Evolutionary conservation across 2,797 vertebrate genomes (phyloP), one percentile per base, ranked within the genome.

Genomic region (Rousettus madagascariensis): DNA sequence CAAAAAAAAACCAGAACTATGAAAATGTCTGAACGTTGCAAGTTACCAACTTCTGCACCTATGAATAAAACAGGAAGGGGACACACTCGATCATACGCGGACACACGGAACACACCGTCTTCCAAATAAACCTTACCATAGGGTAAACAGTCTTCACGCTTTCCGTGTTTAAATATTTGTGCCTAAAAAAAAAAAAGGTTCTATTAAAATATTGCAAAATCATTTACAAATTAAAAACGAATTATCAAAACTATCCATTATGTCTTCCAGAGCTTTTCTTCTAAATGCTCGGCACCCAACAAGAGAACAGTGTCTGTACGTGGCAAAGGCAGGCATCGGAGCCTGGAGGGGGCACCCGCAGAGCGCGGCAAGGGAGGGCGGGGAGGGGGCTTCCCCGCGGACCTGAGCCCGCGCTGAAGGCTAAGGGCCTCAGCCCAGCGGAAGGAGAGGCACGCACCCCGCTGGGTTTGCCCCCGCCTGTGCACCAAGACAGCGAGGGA

Each of bases 101-200:
- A 20, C 30, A 82, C 41, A 84, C n/a, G 26, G 71, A 59, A 78
- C 9, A 87, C 9, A 63, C 5, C 28, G 2, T 49, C 26, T 28
- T 28, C 55, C 61, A 17, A 65, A 78, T 55, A 16, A 96, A 24
- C 97, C 99, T 97, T 98, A 99, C 99, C 99, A 10, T 99, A 99
- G 1, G 99, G 99, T 43, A 99, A 98, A 94, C 99, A 99, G 95
- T 99, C 99, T 88, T 99, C 99, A 90, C 99, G 98, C 97, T 99
- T 99, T 78, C 99, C 99, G 94, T 99, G 99, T 96, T 99, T 99
- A 97, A 99, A 99, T 97, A 99, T 98, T 92, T 99, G 99, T 19
- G 99, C 99, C 99, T 99, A 65, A 26, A 91, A 97, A 97, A 97
- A 72, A 0, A 98, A 83, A 74, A 82, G 26, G 41, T 2, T 2